Evolutionary conservation across 2,888 invertebrate species (phyloP).

Genomic region (Timema cristinae): DNA sequence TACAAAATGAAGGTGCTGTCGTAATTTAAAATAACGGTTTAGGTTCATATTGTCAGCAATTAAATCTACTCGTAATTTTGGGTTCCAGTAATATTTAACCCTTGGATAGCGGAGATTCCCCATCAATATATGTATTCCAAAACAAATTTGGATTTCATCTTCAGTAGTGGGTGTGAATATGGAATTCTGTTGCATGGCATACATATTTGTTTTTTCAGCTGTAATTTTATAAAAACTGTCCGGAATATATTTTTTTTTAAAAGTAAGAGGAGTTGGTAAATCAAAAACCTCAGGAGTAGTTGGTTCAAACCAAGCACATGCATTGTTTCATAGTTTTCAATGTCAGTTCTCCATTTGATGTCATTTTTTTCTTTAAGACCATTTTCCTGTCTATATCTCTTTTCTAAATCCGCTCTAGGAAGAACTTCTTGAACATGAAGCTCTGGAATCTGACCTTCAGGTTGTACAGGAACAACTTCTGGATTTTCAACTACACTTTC

Average conservation of each 20-base stretch:
- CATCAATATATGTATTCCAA: conserved; percentile 20
- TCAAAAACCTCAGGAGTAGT: too few species aligned
- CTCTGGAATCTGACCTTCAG: too few species aligned
- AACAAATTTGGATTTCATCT: conserved; percentile 19
- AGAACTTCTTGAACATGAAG: too few species aligned
- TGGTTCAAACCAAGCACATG: too few species aligned
- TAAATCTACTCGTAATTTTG: conserved; percentile 30
- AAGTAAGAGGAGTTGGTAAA: conserved; percentile 1
- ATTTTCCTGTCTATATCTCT: too few species aligned
- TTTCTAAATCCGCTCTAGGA: too few species aligned
- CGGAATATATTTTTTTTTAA: neutral
- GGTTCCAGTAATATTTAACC: conserved; percentile 26
- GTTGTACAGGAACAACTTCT: too few species aligned
- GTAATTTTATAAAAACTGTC: neutral
- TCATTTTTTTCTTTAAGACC: too few species aligned
- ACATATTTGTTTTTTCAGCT: conserved; percentile 22
- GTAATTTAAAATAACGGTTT: conserved; percentile 30
- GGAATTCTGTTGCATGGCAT: conserved; percentile 20
- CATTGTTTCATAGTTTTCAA: too few species aligned
- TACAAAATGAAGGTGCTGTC: conserved; percentile 32
- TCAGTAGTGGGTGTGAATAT: conserved; percentile 18
- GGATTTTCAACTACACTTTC: too few species aligned
- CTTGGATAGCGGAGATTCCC: conserved; percentile 24
- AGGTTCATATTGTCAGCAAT: conserved; percentile 20
- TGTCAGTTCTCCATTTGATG: too few species aligned